phyloP scores from a whole-genome alignment of 2,888 invertebrate species.

The Tenthredo amoena region DNA sequence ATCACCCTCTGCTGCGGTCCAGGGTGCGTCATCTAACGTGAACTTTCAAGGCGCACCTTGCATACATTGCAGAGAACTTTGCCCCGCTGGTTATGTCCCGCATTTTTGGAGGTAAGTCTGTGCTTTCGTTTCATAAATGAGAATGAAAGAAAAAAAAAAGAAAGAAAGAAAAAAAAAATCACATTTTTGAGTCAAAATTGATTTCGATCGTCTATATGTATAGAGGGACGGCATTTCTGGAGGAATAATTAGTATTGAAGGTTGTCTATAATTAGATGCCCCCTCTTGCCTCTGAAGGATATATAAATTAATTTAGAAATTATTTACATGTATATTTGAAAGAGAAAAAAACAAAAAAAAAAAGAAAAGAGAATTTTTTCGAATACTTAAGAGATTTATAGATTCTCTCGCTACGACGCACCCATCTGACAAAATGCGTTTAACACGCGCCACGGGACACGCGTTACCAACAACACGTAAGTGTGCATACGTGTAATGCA shows the following conservation, averaged over 20 bases:
- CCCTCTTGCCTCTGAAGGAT: neutral
- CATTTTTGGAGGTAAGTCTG: slow-evolving; percentile 76
- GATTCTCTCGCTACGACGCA: slow-evolving; percentile 20
- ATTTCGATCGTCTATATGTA: neutral
- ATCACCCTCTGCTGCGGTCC: slow-evolving; percentile 70
- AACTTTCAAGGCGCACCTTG: slow-evolving; percentile 75
- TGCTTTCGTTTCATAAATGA: neutral
- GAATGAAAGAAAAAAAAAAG: neutral
- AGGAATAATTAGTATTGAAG: slow-evolving; percentile 5
- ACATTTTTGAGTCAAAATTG: neutral
- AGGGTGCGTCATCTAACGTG: slow-evolving; percentile 66
- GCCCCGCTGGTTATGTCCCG: slow-evolving; percentile 74
- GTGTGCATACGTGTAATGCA: neutral
- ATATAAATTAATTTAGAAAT: neutral
- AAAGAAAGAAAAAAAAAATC: neutral
- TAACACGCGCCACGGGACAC: slow-evolving; percentile 50
- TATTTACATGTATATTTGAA: neutral
- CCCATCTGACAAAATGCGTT: slow-evolving; percentile 49
- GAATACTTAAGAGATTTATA: slow-evolving; percentile 3
- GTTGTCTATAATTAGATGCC: slow-evolving; percentile 15
- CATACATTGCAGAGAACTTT: slow-evolving; percentile 75
- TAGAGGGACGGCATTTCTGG: neutral
- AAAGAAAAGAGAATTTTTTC: neutral
- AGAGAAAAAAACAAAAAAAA: neutral
- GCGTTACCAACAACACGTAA: slow-evolving; percentile 35